Evolutionary conservation across 35 echinoderm and acorn worm genomes (phyloP).

Genomic region (Eucidaris tribuloides): DNA sequence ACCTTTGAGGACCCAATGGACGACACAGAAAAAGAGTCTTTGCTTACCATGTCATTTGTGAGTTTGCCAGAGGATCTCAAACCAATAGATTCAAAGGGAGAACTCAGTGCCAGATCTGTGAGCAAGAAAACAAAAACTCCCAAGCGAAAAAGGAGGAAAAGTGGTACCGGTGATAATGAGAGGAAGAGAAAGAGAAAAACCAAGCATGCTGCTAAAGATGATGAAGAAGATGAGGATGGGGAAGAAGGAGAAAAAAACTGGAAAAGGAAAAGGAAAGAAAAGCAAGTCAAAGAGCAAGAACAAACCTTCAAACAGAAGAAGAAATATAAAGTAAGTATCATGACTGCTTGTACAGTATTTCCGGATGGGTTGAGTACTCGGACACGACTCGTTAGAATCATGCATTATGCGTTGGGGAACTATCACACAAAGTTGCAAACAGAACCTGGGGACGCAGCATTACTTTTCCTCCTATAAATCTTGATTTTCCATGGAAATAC

Average conservation of each 20-base stretch:
- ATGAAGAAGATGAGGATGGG: constrained; percentile 42
- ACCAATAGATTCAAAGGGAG: not conserved
- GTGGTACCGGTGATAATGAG: not conserved
- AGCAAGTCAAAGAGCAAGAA: not conserved
- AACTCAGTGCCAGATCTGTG: not conserved
- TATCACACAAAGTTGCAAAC: no score
- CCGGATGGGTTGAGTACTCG: no score
- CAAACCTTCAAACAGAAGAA: not conserved
- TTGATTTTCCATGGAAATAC: no score
- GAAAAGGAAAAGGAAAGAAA: not conserved
- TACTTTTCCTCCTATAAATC: no score
- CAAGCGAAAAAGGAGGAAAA: constrained; percentile 33
- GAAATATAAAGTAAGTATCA: constrained; percentile 18
- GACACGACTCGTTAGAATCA: no score
- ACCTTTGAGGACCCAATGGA: not conserved
- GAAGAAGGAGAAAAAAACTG: constrained; percentile 16
- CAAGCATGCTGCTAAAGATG: constrained; percentile 10
- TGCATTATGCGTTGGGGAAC: no score
- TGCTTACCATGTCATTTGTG: constrained; percentile 25
- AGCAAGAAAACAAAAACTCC: not conserved
- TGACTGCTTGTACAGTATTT: no score
- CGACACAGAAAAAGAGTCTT: not conserved
- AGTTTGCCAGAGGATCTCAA: constrained; percentile 12
- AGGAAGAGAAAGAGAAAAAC: constrained; percentile 29
- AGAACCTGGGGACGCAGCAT: no score